These are phyloP conservation scores for Antheraea mylitta DNA, from an alignment of 1,140 invertebrate species.

Conservation along the genomic window DNA sequence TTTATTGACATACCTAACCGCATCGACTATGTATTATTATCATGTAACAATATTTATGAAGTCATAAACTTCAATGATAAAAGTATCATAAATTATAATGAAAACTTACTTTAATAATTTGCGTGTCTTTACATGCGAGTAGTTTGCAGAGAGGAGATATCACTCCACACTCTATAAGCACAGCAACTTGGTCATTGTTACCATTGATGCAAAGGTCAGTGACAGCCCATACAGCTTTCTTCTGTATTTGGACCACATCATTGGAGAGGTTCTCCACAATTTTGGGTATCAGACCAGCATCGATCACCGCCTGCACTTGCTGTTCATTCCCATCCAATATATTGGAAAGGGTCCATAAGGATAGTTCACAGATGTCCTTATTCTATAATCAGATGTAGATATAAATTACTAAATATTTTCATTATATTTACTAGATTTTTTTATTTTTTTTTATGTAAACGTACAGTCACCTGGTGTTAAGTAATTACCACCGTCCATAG, in stretches of 20 bases:
- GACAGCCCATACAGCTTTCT: constrained; percentile 97
- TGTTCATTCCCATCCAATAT: constrained; percentile 98
- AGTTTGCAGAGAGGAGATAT: constrained; percentile 95
- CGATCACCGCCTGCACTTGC: constrained; percentile 99
- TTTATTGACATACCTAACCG: too few relatives aligned
- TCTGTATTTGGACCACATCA: constrained; percentile 99
- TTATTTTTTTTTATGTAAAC: too few relatives aligned
- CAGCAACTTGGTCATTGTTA: constrained; percentile 92
- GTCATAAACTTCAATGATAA: too few relatives aligned
- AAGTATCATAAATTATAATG: too few relatives aligned
- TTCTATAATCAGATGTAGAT: constrained; percentile 48
- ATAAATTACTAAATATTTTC: too few relatives aligned
- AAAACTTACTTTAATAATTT: constrained; percentile 82
- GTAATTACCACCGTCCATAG: too few relatives aligned
- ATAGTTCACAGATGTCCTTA: constrained; percentile 92
- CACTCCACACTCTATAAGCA: constrained; percentile 93
- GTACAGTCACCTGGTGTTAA: too few relatives aligned
- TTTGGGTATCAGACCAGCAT: constrained; percentile 95
- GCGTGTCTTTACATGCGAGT: constrained; percentile 93
- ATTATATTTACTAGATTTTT: too few relatives aligned
- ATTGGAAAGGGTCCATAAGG: constrained; percentile 99
- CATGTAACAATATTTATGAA: too few relatives aligned
- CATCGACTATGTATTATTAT: too few relatives aligned
- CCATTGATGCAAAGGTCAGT: constrained; percentile 98
- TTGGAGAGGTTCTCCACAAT: constrained; percentile 96